phyloP scores from a whole-genome alignment of 2,113 vertebrate genomes.

The Hiodon alosoides region DNA sequence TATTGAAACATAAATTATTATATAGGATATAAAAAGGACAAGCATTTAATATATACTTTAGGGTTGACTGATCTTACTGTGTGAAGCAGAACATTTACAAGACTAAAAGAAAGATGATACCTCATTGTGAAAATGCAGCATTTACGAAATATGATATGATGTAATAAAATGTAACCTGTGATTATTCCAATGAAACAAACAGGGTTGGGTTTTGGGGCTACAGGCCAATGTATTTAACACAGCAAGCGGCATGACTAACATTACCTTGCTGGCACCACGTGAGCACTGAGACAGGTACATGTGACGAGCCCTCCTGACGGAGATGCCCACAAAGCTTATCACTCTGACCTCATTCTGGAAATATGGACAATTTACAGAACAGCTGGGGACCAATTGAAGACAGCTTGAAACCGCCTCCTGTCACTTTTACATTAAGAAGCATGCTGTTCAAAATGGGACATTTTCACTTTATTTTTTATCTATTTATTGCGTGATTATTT shows the following conservation, averaged over 20 bases:
- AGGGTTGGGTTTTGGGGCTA: too few species aligned
- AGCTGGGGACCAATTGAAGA: constrained; percentile 73
- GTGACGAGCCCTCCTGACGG: constrained; percentile 48
- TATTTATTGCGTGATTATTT: constrained; percentile 56
- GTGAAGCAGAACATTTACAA: too few species aligned
- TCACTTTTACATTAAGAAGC: constrained; percentile 72
- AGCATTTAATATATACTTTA: too few species aligned
- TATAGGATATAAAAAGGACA: too few species aligned
- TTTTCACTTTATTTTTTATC: constrained; percentile 61
- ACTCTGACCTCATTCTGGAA: constrained; percentile 72
- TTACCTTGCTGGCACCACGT: constrained; percentile 22
- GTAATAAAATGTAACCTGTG: too few species aligned
- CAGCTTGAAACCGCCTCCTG: constrained; percentile 66
- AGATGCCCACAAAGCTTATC: constrained; percentile 65
- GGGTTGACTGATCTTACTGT: too few species aligned
- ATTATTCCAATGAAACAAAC: too few species aligned
- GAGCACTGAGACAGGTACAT: constrained; percentile 40
- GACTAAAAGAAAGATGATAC: too few species aligned
- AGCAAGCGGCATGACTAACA: constrained; percentile 3
- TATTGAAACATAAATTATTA: too few species aligned
- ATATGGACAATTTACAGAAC: constrained; percentile 70
- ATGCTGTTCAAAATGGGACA: constrained; percentile 67
- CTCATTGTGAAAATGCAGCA: too few species aligned
- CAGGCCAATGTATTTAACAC: background rate
- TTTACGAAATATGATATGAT: too few species aligned